Evolutionary conservation across 2,888 invertebrate genomes (phyloP).

Genomic region (Resseliella maxima): DNA sequence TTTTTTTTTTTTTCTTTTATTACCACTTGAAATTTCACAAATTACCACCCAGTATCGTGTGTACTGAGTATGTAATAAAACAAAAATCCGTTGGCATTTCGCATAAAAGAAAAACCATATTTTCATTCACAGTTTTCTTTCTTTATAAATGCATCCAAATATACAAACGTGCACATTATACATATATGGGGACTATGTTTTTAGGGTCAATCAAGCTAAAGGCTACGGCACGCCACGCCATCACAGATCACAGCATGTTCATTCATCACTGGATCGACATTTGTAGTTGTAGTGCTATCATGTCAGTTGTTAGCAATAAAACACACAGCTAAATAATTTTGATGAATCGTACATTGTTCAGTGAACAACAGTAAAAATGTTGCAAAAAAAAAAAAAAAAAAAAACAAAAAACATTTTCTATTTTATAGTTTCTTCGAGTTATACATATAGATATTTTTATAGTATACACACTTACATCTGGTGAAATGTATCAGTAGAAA

Average conservation of each 20-base stretch:
- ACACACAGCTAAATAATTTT: slow-evolving; percentile 17
- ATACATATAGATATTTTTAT: not conserved
- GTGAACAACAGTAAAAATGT: slow-evolving; percentile 22
- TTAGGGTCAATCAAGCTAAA: not conserved
- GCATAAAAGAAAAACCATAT: not conserved
- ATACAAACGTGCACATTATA: not conserved
- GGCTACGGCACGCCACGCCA: not conserved
- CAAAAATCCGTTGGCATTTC: slow-evolving; percentile 17
- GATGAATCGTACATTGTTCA: slow-evolving; percentile 43
- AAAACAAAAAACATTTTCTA: not conserved
- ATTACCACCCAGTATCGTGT: not conserved
- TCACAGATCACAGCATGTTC: not conserved
- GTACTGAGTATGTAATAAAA: not conserved
- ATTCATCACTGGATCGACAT: not conserved
- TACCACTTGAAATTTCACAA: slow-evolving; percentile 1
- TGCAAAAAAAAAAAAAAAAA: not conserved
- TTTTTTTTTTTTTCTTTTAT: not conserved
- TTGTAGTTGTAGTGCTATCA: not conserved
- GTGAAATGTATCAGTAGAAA: too few species aligned
- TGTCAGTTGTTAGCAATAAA: slow-evolving; percentile 18
- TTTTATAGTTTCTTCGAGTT: not conserved
- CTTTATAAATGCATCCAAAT: too few species aligned
- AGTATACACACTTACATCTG: too few species aligned
- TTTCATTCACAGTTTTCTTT: not conserved
- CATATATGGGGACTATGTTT: not conserved